Evolutionary conservation across 2,113 vertebrate species (phyloP).

Genomic region (Rissa tridactyla): DNA sequence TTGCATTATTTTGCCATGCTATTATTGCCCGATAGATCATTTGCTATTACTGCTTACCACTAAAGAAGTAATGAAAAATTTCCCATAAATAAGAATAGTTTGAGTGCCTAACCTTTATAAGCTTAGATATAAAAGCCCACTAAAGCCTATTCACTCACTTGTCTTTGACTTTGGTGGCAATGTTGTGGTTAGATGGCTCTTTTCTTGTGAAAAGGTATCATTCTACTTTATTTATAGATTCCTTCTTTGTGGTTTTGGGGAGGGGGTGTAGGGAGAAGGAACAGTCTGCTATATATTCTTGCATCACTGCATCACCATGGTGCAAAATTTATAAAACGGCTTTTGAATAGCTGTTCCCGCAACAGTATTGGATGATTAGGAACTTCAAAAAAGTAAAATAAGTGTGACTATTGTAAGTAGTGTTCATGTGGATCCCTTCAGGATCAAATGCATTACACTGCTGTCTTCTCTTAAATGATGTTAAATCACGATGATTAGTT

Average conservation of each 20-base stretch:
- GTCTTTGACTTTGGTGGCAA: neutral
- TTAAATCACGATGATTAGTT: neutral
- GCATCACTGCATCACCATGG: accelerated
- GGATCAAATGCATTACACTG: neutral
- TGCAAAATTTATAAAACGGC: neutral
- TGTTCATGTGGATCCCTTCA: neutral
- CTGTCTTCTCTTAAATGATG: neutral
- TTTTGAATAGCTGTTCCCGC: neutral
- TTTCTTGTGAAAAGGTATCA: neutral
- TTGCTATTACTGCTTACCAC: neutral
- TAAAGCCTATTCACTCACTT: neutral
- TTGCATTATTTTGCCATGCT: neutral
- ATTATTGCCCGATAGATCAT: neutral
- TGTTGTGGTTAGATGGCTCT: neutral
- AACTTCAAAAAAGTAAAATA: neutral
- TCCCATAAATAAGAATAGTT: neutral
- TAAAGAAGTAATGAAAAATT: neutral
- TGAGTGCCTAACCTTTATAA: neutral
- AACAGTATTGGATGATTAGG: neutral
- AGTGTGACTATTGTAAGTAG: neutral
- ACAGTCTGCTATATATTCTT: neutral
- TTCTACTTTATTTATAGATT: neutral
- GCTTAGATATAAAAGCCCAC: neutral
- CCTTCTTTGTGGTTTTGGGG: neutral
- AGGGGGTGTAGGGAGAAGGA: accelerated